A percentile compares a stretch with the other conserved stretches of the same genome.
Evolutionary conservation across 2,113 vertebrate species (phyloP).

Genomic region (Lycaon pictus): DNA sequence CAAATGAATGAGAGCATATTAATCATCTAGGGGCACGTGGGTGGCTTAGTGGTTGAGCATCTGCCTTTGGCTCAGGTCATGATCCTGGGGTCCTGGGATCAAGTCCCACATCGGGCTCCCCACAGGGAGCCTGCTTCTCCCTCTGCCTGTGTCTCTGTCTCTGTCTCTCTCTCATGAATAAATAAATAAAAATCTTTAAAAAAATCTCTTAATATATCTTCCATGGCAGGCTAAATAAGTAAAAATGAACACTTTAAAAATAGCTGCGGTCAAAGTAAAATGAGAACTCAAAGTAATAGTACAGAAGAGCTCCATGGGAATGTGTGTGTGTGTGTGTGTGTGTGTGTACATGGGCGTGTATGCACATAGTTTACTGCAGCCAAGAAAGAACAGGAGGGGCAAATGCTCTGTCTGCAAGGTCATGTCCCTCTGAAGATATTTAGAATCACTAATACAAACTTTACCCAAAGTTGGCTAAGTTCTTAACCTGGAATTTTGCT

Average conservation of each 20-base stretch:
- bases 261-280: background rate
- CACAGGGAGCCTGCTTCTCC: no score
- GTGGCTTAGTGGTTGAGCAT: no score
- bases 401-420: background rate
- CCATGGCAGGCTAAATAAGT: background rate
- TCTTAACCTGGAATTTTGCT: slow-evolving; percentile 15
- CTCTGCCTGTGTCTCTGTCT: no score
- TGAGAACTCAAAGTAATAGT: background rate
- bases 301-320: background rate
- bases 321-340: background rate
- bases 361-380: background rate
- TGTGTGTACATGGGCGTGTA: background rate
- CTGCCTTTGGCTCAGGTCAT: no score
- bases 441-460: background rate
- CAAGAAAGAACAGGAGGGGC: background rate
- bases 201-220: slow-evolving; percentile 6
- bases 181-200: no score
- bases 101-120: no score
- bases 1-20: no score
- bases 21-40: no score
- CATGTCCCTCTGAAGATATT: background rate
- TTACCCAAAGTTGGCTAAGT: background rate
- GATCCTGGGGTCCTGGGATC: no score
- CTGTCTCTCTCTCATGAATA: no score
- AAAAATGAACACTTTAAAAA: slow-evolving; percentile 38